These are phyloP conservation scores for Muraenolepis orangiensis DNA, from an alignment of 2,797 vertebrate species.

Conservation along the genomic window DNA sequence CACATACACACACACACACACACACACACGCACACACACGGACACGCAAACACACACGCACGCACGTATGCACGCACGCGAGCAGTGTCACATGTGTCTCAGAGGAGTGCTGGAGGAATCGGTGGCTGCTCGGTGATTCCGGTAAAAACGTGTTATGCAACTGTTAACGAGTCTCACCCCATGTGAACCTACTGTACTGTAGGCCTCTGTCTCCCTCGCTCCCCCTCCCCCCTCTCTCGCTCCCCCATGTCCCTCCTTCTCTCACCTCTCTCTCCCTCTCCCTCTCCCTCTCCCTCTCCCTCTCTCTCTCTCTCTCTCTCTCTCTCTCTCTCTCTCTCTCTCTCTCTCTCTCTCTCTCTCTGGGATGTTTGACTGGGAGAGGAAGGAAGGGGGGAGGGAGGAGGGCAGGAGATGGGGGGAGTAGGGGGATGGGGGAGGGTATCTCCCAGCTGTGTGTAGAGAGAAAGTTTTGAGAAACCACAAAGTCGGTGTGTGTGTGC, in stretches of 20 bases:
- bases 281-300: background rate
- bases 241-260: background rate
- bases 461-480: background rate
- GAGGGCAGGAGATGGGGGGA: no score
- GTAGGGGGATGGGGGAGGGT: conserved; percentile 25
- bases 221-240: background rate
- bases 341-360: background rate
- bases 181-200: conserved; percentile 63
- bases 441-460: background rate
- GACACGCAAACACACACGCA: conserved; percentile 9
- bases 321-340: background rate
- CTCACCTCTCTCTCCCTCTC: background rate
- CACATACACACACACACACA: background rate
- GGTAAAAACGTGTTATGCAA: conserved; percentile 80
- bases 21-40: conserved; percentile 32
- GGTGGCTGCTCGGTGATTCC: conserved; percentile 76
- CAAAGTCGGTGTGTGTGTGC: background rate
- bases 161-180: conserved; percentile 74
- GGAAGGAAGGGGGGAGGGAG: background rate
- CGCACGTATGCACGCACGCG: conserved; percentile 24
- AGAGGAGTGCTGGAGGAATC: conserved; percentile 75
- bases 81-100: conserved; percentile 50
- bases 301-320: no score
- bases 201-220: conserved; percentile 20
- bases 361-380: background rate